phyloP scores from a whole-genome alignment of 92 coral and sea anemone genomes.

The Galaxea fascicularis region DNA sequence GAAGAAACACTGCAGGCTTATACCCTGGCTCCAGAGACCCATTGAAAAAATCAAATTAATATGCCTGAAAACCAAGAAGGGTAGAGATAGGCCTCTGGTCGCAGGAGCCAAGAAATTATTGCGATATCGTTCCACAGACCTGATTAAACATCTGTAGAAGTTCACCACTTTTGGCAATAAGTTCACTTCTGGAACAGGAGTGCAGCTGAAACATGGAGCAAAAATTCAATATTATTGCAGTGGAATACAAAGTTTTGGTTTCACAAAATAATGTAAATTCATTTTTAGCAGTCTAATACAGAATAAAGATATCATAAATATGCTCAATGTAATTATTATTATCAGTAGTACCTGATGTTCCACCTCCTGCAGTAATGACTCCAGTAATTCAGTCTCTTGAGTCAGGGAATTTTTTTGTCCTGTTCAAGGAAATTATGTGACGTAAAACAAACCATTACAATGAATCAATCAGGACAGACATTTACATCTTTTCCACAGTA shows the following conservation, averaged over 20 bases:
- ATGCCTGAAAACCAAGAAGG: too few species aligned
- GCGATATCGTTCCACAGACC: conserved; percentile 50
- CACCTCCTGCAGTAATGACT: conserved; percentile 94
- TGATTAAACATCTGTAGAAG: conserved; percentile 93
- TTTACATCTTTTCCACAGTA: background rate
- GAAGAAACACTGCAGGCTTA: too few species aligned
- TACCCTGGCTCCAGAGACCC: too few species aligned
- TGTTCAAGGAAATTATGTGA: background rate
- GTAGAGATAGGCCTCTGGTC: too few species aligned
- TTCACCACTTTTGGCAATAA: conserved; percentile 96
- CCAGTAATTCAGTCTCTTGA: conserved; percentile 96
- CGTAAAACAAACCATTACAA: background rate
- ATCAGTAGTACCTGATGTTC: conserved; percentile 91
- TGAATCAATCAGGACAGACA: too few species aligned
- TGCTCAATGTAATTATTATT: background rate
- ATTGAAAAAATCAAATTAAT: too few species aligned
- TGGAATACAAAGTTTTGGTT: background rate
- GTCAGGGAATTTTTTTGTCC: conserved; percentile 97
- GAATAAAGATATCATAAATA: too few species aligned
- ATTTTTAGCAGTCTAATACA: background rate
- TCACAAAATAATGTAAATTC: too few species aligned
- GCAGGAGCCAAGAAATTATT: too few species aligned
- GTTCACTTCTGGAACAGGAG: conserved; percentile 98
- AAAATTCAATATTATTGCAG: background rate
- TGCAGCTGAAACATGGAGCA: conserved; percentile 70